Evolutionary conservation across 2,797 vertebrate species (phyloP).

Genomic region (Typhlichthys subterraneus): DNA sequence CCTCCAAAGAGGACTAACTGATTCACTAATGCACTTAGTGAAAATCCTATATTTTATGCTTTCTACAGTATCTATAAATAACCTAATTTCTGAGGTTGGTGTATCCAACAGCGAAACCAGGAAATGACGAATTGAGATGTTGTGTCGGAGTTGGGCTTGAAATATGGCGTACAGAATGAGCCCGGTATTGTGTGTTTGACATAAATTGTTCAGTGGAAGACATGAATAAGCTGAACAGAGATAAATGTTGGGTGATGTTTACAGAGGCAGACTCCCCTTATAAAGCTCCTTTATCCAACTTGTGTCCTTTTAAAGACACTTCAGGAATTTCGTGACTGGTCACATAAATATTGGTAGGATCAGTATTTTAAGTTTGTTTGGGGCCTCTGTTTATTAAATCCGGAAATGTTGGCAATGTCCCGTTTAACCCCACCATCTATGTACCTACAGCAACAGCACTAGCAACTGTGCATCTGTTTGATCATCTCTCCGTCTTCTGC

Average conservation of each 20-base stretch:
- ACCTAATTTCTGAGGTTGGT: too few species aligned
- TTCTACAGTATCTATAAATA: too few species aligned
- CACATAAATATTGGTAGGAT: slow-evolving; percentile 87
- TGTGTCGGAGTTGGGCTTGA: slow-evolving; percentile 9
- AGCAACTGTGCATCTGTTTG: too few species aligned
- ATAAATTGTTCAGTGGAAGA: slow-evolving; percentile 78
- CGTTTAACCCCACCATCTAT: too few species aligned
- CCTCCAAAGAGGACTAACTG: slow-evolving; percentile 5
- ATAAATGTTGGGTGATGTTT: slow-evolving; percentile 83
- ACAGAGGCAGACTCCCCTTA: slow-evolving; percentile 84
- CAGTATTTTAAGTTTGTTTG: slow-evolving; percentile 82
- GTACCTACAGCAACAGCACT: too few species aligned
- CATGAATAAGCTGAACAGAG: slow-evolving; percentile 80
- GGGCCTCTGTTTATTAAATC: slow-evolving; percentile 85
- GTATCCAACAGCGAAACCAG: slow-evolving; percentile 13
- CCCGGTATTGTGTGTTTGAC: slow-evolving; percentile 69
- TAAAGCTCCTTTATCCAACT: slow-evolving; percentile 84
- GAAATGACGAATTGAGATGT: slow-evolving; percentile 21
- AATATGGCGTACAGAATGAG: slow-evolving; percentile 28
- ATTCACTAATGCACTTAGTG: slow-evolving; percentile 28
- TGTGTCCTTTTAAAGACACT: slow-evolving; percentile 87
- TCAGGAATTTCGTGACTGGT: slow-evolving; percentile 80
- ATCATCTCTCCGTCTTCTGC: too few species aligned
- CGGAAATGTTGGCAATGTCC: slow-evolving; percentile 72
- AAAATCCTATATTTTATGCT: slow-evolving; percentile 21